Percentiles rank a stretch among this genome's conserved stretches.
These are phyloP conservation scores for Machaerirhynchus nigripectus DNA, from an alignment of 2,113 vertebrate genomes.

Conservation along the genomic window DNA sequence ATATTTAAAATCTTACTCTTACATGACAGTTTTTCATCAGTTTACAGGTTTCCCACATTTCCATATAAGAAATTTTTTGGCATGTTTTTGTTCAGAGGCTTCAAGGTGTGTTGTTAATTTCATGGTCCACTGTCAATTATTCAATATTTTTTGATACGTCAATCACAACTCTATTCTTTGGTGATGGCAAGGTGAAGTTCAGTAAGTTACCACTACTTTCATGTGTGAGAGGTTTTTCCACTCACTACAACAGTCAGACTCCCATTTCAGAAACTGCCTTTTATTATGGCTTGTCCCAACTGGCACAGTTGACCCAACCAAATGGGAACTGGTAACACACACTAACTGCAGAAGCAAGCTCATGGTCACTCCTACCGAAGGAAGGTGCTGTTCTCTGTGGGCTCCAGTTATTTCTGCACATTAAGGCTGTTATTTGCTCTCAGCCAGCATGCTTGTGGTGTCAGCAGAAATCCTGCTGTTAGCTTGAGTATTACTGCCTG, in stretches of 20 bases:
- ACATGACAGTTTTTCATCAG: neutral
- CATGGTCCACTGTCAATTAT: neutral
- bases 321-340: fast-evolving
- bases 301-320: neutral
- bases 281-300: neutral
- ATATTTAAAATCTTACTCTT: neutral
- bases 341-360: neutral
- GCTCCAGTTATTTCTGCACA: neutral
- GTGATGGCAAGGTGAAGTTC: neutral
- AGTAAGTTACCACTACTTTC: neutral
- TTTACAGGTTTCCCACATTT: neutral
- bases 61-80: neutral
- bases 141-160: neutral
- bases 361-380: neutral
- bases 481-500: neutral
- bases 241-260: neutral
- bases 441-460: neutral
- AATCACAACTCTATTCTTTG: neutral
- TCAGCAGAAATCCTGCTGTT: neutral
- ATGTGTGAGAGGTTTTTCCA: neutral
- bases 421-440: neutral
- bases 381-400: neutral
- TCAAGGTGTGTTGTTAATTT: neutral
- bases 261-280: neutral
- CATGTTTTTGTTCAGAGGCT: neutral